Evolutionary conservation across 1,140 invertebrate genomes (phyloP), one percentile per base, ranked within the genome.

Genomic region (Heliothis virescens): DNA sequence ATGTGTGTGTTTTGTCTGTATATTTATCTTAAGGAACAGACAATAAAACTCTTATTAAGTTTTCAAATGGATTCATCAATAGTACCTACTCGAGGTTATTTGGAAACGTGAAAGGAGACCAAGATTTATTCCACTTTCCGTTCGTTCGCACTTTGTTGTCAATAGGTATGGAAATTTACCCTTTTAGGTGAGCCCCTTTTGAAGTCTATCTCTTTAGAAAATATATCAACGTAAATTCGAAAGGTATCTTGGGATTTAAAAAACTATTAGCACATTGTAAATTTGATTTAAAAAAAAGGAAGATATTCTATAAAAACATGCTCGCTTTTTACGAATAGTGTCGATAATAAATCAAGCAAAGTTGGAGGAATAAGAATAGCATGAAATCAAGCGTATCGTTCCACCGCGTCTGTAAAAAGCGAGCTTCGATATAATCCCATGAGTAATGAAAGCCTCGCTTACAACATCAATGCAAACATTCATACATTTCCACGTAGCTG

Each of bases 131-230:
- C 71, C 72, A 50, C 55, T 57, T 63, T 53, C 69, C 59, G 73
- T 73, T 48, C 52, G 26, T 52, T 78, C 53, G 21, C 41, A 69
- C 21, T 52, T 80, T 47, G 63, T 57, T 69, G 34, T 78, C 82
- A 78, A 82, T 81, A 77, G 65, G 77, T 79, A 81, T 81, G 80
- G 73, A 76, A 80, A 84, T 84, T 60, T 41, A 57, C 50, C 80
- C 69, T 82, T 79, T 74, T 47, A 62, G 21, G n/a, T 21, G 34
- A 62, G 48, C 48, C 55, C 34, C 63, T 62, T 81, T 72, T 60
- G 63, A 81, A 76, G 34, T 60, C 15, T 60, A 63, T 18, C 10
- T 21, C 16, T 63, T 57, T 52, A 26, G 21, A 59, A 48, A 59
- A 5, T 16, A 52, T 47, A 74, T 75, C 10, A 71, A 76, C 55